These are phyloP conservation scores for Elgonia sp. DNA, from an alignment of 2,888 invertebrate genomes.

Conservation along the genomic window DNA sequence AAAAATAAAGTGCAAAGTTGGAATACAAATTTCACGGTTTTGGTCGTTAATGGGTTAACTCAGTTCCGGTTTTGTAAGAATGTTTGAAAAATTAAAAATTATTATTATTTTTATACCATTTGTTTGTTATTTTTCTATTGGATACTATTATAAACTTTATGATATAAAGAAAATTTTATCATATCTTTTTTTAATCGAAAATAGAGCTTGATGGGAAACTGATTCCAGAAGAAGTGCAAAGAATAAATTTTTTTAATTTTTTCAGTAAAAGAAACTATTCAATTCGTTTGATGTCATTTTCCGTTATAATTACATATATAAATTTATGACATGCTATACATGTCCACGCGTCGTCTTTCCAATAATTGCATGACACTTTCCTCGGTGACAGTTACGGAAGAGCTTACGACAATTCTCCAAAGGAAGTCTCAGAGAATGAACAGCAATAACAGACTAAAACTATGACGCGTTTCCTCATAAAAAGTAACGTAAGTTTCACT, in stretches of 20 bases:
- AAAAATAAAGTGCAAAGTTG: no score
- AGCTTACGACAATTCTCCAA: conserved; percentile 74
- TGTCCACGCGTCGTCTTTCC: conserved; percentile 70
- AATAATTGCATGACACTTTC: conserved; percentile 74
- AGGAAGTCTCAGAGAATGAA: conserved; percentile 74
- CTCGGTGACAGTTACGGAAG: conserved; percentile 76
- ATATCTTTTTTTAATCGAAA: no score
- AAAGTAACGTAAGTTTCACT: conserved; percentile 62
- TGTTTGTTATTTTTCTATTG: no score
- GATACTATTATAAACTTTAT: no score
- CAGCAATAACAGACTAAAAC: conserved; percentile 70
- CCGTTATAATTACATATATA: conserved; percentile 51
- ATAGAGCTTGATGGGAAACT: no score
- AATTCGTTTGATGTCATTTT: conserved; percentile 28
- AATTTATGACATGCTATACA: conserved; percentile 66
- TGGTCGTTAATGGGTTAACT: no score
- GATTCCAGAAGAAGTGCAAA: background rate
- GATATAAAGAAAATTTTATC: no score
- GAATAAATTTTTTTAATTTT: conserved; percentile 37
- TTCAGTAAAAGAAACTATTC: conserved; percentile 53
- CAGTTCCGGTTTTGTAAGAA: no score
- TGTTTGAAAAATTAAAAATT: no score
- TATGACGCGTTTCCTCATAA: conserved; percentile 53
- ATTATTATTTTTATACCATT: no score
- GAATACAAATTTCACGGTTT: no score